Evolutionary conservation across 2,113 vertebrate species (phyloP).

Genomic region (Pseudorhombus dupliciocellatus): DNA sequence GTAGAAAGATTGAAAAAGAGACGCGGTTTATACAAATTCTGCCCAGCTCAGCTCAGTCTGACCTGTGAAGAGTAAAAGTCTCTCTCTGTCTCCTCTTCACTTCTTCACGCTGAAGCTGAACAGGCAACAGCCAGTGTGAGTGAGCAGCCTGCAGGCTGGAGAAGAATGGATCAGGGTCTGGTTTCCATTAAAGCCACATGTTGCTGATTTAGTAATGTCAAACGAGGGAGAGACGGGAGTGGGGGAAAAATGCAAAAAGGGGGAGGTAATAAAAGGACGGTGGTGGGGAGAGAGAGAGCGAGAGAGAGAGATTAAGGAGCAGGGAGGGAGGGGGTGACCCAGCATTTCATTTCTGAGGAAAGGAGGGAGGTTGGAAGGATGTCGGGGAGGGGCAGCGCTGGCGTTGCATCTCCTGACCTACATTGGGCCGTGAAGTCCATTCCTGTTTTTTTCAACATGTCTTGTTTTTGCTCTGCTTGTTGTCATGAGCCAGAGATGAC

Average conservation of each 20-base stretch:
- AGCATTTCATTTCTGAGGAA: conserved; percentile 53
- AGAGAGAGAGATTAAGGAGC: conserved; percentile 12
- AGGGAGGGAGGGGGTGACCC: neutral
- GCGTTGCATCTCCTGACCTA: conserved; percentile 78
- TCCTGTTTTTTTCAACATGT: conserved; percentile 28
- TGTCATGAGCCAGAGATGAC: conserved; percentile 28
- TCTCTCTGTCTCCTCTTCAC: neutral
- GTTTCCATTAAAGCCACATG: conserved; percentile 79
- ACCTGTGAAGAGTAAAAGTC: conserved; percentile 19
- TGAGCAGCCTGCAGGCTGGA: conserved; percentile 41
- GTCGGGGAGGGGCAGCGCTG: conserved; percentile 65
- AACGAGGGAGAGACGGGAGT: conserved; percentile 20
- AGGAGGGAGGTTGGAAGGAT: conserved; percentile 27
- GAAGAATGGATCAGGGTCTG: conserved; percentile 64
- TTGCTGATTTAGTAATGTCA: conserved; percentile 73
- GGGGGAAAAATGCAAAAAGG: conserved; percentile 38
- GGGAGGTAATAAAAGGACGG: conserved; percentile 11
- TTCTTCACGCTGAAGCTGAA: conserved; percentile 26
- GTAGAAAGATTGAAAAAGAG: neutral
- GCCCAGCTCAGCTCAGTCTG: neutral
- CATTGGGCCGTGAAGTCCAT: conserved; percentile 49
- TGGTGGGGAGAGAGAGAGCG: conserved; percentile 37
- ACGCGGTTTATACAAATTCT: conserved; percentile 11
- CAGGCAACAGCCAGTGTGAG: conserved; percentile 20
- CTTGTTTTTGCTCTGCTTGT: conserved; percentile 36